Conservation (phyloP, 1,140 invertebrate species). For the Drosophila pseudoobscura region DNA sequence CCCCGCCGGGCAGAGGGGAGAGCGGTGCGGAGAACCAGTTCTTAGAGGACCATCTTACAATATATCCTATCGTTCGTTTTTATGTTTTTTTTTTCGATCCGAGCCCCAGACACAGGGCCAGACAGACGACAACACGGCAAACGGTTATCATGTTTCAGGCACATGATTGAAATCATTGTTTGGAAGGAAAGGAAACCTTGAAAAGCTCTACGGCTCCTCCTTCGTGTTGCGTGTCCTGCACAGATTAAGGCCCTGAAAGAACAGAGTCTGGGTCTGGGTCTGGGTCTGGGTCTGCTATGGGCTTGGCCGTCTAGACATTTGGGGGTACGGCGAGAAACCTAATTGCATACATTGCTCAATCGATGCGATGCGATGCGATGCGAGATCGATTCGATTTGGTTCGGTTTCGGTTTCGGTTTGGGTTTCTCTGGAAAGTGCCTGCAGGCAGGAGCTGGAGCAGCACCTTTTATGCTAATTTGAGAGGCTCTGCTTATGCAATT, state of each 20-base stretch:
- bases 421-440: constrained; percentile 61
- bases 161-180: constrained; percentile 72
- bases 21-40: constrained; percentile 53
- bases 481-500: constrained; percentile 35
- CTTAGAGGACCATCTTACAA: constrained; percentile 1
- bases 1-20: constrained; percentile 3
- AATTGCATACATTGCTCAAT: constrained; percentile 75
- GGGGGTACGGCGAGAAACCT: constrained; percentile 40
- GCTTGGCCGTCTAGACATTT: constrained; percentile 63
- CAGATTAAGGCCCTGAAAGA: constrained; percentile 50
- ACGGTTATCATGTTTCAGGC: constrained; percentile 78
- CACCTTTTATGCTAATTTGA: constrained; percentile 67
- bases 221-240: constrained; percentile 69
- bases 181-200: constrained; percentile 38
- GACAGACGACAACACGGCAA: constrained; percentile 16
- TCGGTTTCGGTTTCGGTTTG: constrained; percentile 11
- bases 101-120: constrained; percentile 24
- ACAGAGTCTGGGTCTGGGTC: not conserved
- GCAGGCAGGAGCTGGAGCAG: constrained; percentile 10
- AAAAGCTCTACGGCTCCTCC: constrained; percentile 26
- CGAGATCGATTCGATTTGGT: constrained; percentile 14
- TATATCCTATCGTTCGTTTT: constrained; percentile 34
- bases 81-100: constrained; percentile 10
- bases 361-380: constrained; percentile 51
- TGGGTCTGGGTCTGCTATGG: constrained; percentile 11